These are phyloP conservation scores for Halictus ligatus DNA, from an alignment of 2,888 invertebrate genomes.

Conservation along the genomic window DNA sequence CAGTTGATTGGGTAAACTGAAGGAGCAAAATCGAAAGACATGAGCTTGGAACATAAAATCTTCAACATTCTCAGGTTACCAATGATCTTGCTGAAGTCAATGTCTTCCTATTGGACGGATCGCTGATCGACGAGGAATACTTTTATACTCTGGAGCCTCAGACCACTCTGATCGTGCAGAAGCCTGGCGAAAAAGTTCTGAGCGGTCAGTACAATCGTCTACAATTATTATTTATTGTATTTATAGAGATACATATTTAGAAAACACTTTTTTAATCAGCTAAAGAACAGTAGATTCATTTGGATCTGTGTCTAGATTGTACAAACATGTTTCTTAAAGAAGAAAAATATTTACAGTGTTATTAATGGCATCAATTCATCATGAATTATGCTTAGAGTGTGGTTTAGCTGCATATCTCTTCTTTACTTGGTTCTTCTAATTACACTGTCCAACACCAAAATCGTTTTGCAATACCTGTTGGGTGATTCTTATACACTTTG, in stretches of 20 bases:
- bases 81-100: constrained; percentile 75
- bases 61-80: constrained; percentile 66
- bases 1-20: background rate
- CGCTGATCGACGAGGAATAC: constrained; percentile 89
- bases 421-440: background rate
- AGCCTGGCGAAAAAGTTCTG: constrained; percentile 81
- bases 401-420: background rate
- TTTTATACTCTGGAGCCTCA: constrained; percentile 90
- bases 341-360: background rate
- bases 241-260: too few relatives aligned
- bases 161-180: constrained; percentile 88
- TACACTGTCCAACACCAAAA: too few relatives aligned
- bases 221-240: background rate
- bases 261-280: too few relatives aligned
- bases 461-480: too few relatives aligned
- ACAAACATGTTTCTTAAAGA: too few relatives aligned
- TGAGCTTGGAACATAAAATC: background rate
- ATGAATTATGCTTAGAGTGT: too few relatives aligned
- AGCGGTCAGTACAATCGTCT: constrained; percentile 78
- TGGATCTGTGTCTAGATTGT: too few relatives aligned
- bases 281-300: too few relatives aligned
- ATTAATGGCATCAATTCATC: background rate
- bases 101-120: constrained; percentile 81
- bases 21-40: background rate
- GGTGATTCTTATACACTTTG: too few relatives aligned